Base-by-base conservation (phyloP, 2,888 invertebrate genomes). In the Enchytraeus crypticus region DNA sequence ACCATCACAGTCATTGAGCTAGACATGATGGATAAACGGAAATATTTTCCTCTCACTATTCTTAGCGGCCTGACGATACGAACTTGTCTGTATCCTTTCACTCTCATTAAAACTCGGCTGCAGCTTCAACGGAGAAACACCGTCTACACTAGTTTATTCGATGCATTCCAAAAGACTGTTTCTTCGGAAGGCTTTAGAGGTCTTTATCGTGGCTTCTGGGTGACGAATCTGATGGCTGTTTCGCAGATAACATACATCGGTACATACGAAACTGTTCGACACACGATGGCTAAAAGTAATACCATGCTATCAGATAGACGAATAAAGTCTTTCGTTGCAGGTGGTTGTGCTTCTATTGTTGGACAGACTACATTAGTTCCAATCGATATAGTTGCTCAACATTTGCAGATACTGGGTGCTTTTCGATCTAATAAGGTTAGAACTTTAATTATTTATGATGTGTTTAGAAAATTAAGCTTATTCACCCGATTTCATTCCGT, bases 11-110 rank as follows among this genome's bases (percentile, higher is more conserved):
- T 88, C 5, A 92, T 97, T 66, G 96, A 97, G 80, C 91, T 95
- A 90, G 86, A 92, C 69, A 97, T 97, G 96, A 90, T 97, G 92
- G 90, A 97, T 79, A 93, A 92, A 74, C 84, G 84, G 53, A 92
- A 92, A 76, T 97, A 95, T 77, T 90, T 90, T 75, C 93, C 95
- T 0, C 81, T 96, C 60, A 92, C 92, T 61, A 88, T 93, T 82
- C 80, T 91, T 18, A 93, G 92, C 74, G 89, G 90, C 53, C 88
- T 92, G 70, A 84, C 87, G 67, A 85, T 89, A 75, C 81, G 86
- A 66, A 83, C 83, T 63, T 84, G 88, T 34, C 84, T 96, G 0
- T 96, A 96, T 78, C 96, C 96, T 0, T 81, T 96, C 64, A 92
- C 92, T 1, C 84, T 97, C 55, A 89, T 97, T 60, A 93, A 95